phyloP scores from a whole-genome alignment of 1,140 invertebrate species.

The Lepidurus packardi region DNA sequence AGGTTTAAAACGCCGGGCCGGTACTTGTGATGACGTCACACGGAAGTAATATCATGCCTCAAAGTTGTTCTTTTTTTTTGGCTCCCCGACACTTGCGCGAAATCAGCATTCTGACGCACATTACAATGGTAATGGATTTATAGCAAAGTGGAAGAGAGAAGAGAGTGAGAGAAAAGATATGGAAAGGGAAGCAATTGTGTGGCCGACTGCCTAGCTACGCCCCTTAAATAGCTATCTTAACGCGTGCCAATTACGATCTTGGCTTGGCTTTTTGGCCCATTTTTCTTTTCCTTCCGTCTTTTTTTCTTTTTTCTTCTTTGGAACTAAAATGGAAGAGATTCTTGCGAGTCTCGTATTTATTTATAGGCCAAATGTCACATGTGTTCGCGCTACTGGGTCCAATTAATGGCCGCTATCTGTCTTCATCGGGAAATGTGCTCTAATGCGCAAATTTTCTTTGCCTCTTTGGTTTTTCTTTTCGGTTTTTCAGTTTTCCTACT shows the following conservation, averaged over 20 bases:
- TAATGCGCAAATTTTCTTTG: not conserved
- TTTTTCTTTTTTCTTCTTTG: not conserved
- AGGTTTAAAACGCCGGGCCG: not conserved
- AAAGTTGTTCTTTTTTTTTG: too few relatives aligned
- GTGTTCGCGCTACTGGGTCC: slow-evolving; percentile 1
- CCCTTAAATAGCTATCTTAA: slow-evolving; percentile 22
- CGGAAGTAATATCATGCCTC: not conserved
- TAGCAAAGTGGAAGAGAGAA: not conserved
- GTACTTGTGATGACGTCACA: not conserved
- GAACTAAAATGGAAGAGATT: not conserved
- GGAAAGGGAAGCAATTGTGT: not conserved
- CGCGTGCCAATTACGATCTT: not conserved
- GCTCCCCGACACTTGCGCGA: not conserved
- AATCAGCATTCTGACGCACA: slow-evolving; percentile 18
- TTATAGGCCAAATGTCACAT: slow-evolving; percentile 22
- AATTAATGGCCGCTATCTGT: slow-evolving; percentile 18
- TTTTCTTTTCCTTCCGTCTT: not conserved
- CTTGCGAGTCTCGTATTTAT: slow-evolving; percentile 2
- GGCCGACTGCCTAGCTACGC: slow-evolving; percentile 16
- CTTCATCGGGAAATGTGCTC: slow-evolving; percentile 1
- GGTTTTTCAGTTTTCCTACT: not conserved
- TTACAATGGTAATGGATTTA: slow-evolving; percentile 15
- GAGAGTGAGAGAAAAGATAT: not conserved
- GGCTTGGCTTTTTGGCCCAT: not conserved
- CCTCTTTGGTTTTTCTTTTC: not conserved